Conservation (phyloP, 2,113 vertebrate genomes). For the Philantomba maxwellii region DNA sequence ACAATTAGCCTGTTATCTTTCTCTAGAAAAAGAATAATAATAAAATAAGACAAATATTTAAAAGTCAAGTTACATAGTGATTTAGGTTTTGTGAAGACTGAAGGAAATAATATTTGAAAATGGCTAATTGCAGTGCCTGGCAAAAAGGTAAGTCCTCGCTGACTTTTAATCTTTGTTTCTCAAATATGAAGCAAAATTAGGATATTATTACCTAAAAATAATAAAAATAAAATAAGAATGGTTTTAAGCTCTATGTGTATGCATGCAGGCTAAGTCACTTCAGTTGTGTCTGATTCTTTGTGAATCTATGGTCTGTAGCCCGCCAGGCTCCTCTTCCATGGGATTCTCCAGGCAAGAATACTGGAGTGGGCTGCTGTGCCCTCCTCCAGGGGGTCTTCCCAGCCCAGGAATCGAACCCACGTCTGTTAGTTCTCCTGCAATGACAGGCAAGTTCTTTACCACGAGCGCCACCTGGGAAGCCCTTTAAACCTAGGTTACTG, state of each 20-base stretch:
- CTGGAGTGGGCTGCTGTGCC: neutral
- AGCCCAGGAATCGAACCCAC: rapidly evolving
- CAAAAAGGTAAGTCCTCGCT: neutral
- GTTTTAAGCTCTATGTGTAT: neutral
- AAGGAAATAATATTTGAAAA: neutral
- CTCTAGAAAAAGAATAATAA: neutral
- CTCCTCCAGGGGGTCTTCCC: neutral
- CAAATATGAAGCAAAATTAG: neutral
- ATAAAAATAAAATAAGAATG: neutral
- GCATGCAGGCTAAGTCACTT: neutral
- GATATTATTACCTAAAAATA: neutral
- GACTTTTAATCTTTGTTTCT: neutral
- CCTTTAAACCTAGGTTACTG: neutral
- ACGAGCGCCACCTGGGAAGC: neutral
- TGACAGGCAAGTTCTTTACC: neutral
- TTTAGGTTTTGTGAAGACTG: neutral
- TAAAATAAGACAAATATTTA: neutral
- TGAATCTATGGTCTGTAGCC: neutral
- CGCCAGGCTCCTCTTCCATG: neutral
- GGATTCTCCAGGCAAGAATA: neutral
- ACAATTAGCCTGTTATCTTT: neutral
- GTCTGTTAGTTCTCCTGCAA: neutral
- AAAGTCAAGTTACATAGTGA: neutral
- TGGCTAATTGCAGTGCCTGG: neutral
- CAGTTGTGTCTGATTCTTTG: neutral